phyloP scores from a whole-genome alignment of 2,888 invertebrate species.

The Mesorhabditis sp. region DNA sequence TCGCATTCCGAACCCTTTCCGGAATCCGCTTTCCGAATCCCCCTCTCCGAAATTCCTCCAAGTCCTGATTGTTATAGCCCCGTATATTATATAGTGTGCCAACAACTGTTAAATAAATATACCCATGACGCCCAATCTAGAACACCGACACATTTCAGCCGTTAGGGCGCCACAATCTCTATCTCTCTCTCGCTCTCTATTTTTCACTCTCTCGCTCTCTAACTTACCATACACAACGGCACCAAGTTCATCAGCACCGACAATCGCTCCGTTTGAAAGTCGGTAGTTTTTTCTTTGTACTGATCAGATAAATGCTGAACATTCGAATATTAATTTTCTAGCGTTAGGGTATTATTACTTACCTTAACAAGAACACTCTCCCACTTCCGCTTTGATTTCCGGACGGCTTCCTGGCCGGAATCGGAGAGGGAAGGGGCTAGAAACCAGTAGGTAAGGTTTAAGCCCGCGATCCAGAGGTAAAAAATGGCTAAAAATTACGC shows the following conservation, averaged over 20 bases:
- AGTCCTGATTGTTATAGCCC: too few species aligned
- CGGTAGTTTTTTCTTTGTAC: background rate
- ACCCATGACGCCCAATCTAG: too few species aligned
- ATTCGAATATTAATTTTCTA: background rate
- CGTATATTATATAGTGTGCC: too few species aligned
- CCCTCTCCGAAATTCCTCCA: too few species aligned
- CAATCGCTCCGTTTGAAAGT: background rate
- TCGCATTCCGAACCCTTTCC: too few species aligned
- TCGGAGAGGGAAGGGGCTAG: background rate
- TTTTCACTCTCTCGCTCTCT: background rate
- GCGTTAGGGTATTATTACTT: background rate
- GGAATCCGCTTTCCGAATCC: too few species aligned
- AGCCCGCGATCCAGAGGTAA: background rate
- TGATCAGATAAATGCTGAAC: constrained; percentile 1
- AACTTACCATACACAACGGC: background rate
- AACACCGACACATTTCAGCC: too few species aligned
- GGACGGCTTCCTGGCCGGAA: background rate
- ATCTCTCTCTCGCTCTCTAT: too few species aligned
- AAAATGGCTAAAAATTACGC: background rate
- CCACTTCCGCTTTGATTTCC: background rate
- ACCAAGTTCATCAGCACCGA: background rate
- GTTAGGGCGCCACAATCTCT: too few species aligned
- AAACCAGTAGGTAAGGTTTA: background rate
- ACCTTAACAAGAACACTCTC: background rate
- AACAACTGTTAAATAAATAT: too few species aligned